Base-by-base conservation (phyloP, 2,797 vertebrate species). In the Malacoraja senta region DNA sequence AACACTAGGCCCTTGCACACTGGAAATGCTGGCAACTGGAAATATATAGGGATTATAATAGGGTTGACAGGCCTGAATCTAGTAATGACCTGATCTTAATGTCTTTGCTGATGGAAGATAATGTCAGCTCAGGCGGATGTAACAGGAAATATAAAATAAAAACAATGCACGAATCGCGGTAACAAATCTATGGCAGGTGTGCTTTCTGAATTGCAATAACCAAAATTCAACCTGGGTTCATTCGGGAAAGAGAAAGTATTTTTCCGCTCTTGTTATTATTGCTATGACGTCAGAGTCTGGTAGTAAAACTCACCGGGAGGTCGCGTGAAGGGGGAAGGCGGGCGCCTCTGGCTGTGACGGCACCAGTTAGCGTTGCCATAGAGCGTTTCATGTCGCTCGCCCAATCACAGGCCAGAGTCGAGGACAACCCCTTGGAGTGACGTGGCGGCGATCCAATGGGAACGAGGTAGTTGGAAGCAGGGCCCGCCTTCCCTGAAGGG, bases 251-350 rank as follows among this genome's bases (percentile, higher is more conserved):
- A 19, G 83, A 65, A 88, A 32, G n/a, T 68, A 15, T 68, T 86
- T 88, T 68, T 35, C 4, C 61, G 35, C 35, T 88, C 65, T 88
- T 68, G 32, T 88, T 88, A 88, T 88, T 88, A 35, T 88, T 65
- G n/a, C n/a, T 21, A 63, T 88, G 84, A 88, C 84, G 84, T 88
- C 84, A 68, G 10, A 88, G n/a, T 10, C 26, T 92, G 68, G 61
- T 92, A 92, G 65, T 74, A 92, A 76, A 92, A 92, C 44, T 12
- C 68, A 13, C 10, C 6, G 68, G 29, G 90, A 10, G 3, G 71
- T 44, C 90, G 76, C 71, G 38, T 92, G 90, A 58, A 1, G 15
- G 15, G n/a, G 7, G 44, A 6, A 4, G 44, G 44, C 26, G 8
- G 24, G 12, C 1, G 7, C 65, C 2, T 26, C 7, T 29, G 68